Percentiles rank a stretch among this genome's conserved stretches.
Evolutionary conservation across 2,113 vertebrate species (phyloP).

Genomic region (Lasiurus cinereus): DNA sequence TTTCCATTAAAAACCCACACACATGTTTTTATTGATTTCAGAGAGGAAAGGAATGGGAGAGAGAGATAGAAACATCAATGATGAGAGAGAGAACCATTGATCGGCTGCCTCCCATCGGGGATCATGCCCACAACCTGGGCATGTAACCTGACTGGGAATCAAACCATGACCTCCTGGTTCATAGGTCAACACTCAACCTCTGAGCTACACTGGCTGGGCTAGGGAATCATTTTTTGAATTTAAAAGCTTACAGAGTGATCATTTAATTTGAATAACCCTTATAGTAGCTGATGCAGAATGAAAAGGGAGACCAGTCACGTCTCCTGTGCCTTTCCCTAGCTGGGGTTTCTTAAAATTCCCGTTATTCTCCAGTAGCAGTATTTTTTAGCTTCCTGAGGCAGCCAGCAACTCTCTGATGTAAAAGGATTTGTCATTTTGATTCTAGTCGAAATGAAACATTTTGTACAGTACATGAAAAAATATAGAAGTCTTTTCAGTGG

Average conservation of each 20-base stretch:
- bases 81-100: too few species aligned
- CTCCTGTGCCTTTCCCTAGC: background rate
- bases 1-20: too few species aligned
- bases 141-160: too few species aligned
- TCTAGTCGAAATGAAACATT: conserved; percentile 74
- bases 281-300: background rate
- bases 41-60: too few species aligned
- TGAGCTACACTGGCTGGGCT: too few species aligned
- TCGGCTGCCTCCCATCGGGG: too few species aligned
- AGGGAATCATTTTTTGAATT: conserved; percentile 26
- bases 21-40: too few species aligned
- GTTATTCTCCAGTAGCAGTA: conserved; percentile 42
- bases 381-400: conserved; percentile 47
- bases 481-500: conserved; percentile 69
- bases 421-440: conserved; percentile 80
- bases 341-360: background rate
- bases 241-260: background rate
- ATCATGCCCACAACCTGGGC: too few species aligned
- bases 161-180: too few species aligned
- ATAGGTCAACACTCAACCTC: too few species aligned
- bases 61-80: too few species aligned
- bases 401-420: conserved; percentile 71
- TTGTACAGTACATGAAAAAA: conserved; percentile 76
- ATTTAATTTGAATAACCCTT: conserved; percentile 55
- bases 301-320: background rate